Evolutionary conservation across 2,888 invertebrate genomes (phyloP).

Genomic region (Netelia inedita): DNA sequence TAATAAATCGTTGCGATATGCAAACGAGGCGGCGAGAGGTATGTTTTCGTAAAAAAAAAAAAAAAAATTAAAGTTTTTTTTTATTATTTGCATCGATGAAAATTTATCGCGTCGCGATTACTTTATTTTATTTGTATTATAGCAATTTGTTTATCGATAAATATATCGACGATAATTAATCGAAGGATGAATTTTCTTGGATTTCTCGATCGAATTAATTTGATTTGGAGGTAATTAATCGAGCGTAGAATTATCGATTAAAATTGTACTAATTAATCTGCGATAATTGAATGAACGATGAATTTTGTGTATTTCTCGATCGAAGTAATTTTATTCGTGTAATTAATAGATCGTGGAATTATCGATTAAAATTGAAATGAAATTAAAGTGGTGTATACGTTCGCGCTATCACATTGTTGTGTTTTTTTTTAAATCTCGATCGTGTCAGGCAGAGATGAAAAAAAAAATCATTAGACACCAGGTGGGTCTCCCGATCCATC

Average conservation of each 20-base stretch:
- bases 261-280: too few species aligned
- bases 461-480: neutral
- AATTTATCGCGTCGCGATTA: neutral
- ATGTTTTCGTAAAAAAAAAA: neutral
- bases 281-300: too few species aligned
- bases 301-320: too few species aligned
- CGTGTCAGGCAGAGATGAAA: constrained; percentile 12
- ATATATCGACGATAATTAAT: neutral
- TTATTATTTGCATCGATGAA: neutral
- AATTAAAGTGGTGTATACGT: neutral
- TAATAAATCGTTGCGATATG: neutral
- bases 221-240: too few species aligned
- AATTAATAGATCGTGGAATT: too few species aligned
- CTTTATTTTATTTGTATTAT: neutral
- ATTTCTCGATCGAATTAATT: neutral
- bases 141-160: neutral
- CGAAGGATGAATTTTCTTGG: neutral
- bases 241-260: too few species aligned
- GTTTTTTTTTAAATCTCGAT: constrained; percentile 28
- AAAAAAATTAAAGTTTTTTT: neutral
- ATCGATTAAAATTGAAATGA: too few species aligned
- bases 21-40: neutral
- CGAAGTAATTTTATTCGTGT: too few species aligned
- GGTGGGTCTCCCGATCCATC: neutral
- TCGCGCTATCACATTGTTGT: neutral